Evolutionary conservation across 2,797 vertebrate genomes (phyloP), one percentile per base, ranked within the genome.

Genomic region (Thamnophis elegans): DNA sequence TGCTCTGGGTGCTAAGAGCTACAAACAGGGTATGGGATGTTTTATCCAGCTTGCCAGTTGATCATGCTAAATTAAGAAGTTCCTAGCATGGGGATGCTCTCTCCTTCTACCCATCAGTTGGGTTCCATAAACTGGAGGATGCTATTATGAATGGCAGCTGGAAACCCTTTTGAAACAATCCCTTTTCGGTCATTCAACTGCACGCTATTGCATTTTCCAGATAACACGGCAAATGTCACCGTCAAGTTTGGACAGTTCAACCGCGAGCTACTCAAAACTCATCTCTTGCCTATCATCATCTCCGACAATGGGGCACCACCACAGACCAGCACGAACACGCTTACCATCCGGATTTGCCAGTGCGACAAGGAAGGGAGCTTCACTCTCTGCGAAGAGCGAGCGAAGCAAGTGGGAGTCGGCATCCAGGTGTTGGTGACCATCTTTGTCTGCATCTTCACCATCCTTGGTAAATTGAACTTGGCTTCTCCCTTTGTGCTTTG

Each of bases 381-480:
- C 36, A 98, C 97, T 0, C 97, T 97, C 91, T 99, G 99, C 32
- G 98, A 97, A 94, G 97, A 98, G 93, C 91, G 94, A 0, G 95
- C 96, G 1, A 96, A 93, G 78, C 97, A 93, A 93, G 97, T 97
- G 0, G 98, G 98, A 4, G 97, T 99, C 95, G 98, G 98, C 32
- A 96, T 99, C 92, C 98, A 98, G 6, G 98, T 98, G 0, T 96
- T 99, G 47, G 97, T 99, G 2, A 98, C 98, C 93, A 98, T 99
- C 95, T 98, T 99, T 51, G 97, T 99, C 93, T 99, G 98, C 96
- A 98, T 99, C 90, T 96, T 99, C 92, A 98, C 98, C 85, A 98
- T 99, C 86, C 96, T 98, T 85, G 98, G 99, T 99, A 96, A 96
- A 73, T 32, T 16, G 1, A 98, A 96, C 28, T 25, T 36, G 4